Evolutionary conservation across 2,888 invertebrate genomes (phyloP).

Genomic region (Heteromurus nitidus): DNA sequence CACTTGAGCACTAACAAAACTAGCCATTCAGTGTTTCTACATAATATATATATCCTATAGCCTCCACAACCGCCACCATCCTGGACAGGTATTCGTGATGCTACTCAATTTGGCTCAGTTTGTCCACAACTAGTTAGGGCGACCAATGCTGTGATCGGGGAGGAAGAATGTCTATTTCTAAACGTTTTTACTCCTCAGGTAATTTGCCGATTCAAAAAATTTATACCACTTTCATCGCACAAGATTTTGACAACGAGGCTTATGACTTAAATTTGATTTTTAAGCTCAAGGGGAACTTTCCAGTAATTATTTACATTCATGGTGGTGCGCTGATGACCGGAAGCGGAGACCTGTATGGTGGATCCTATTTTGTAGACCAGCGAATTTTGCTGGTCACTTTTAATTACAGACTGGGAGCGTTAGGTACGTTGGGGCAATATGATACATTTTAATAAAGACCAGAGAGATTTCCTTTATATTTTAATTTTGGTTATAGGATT

Average conservation of each 20-base stretch:
- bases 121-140: conserved; percentile 57
- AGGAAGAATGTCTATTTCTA: conserved; percentile 53
- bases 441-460: not conserved
- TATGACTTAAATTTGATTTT: not conserved
- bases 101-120: conserved; percentile 51
- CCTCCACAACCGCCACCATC: conserved; percentile 31
- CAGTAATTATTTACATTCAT: conserved; percentile 66
- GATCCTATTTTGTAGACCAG: conserved; percentile 60
- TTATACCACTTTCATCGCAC: no score
- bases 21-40: not conserved
- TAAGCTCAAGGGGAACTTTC: conserved; percentile 35
- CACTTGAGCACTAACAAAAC: no score
- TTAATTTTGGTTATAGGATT: conserved; percentile 60
- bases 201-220: not conserved
- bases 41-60: conserved; percentile 18
- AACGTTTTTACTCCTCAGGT: conserved; percentile 58
- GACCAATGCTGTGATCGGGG: conserved; percentile 51
- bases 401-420: conserved; percentile 63
- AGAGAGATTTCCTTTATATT: no score
- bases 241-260: not conserved
- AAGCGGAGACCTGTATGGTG: conserved; percentile 59
- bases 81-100: conserved; percentile 63
- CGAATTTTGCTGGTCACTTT: conserved; percentile 54
- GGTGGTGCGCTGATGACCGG: conserved; percentile 62
- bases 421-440: conserved; percentile 35